A percentile compares a stretch with the other conserved stretches of the same genome.
Evolutionary conservation across 1,140 invertebrate species (phyloP).

Genomic region (Holotrichia oblita): DNA sequence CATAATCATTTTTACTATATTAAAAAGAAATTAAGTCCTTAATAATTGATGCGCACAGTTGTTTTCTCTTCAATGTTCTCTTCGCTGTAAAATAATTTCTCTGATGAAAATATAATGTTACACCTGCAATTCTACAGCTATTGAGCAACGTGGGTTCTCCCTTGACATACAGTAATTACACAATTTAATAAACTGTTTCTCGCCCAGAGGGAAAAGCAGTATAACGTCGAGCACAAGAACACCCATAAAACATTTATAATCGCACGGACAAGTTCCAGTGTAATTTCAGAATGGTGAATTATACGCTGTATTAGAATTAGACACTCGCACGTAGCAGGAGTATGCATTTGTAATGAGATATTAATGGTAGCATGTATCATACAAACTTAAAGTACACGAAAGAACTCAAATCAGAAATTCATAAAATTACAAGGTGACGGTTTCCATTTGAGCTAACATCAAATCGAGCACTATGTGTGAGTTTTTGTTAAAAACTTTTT

Average conservation of each 20-base stretch:
- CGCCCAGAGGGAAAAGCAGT: background rate
- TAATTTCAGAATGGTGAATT: constrained; percentile 31
- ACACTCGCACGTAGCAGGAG: background rate
- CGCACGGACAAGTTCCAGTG: constrained; percentile 3
- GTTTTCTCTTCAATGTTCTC: background rate
- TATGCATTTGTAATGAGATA: constrained; percentile 31
- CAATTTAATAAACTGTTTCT: constrained; percentile 26
- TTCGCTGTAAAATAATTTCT: background rate
- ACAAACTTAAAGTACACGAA: too few relatives aligned
- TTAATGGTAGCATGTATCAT: background rate
- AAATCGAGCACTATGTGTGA: too few relatives aligned
- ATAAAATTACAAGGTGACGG: too few relatives aligned
- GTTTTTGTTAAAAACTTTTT: too few relatives aligned
- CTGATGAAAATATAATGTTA: background rate
- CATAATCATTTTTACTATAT: too few relatives aligned
- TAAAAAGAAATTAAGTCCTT: too few relatives aligned
- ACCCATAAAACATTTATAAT: constrained; percentile 30
- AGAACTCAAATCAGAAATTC: too few relatives aligned
- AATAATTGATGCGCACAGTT: too few relatives aligned
- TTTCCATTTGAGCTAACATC: too few relatives aligned
- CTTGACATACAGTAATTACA: constrained; percentile 27
- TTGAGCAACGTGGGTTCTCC: background rate
- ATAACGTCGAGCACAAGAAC: background rate
- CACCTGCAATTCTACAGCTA: background rate
- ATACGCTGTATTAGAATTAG: constrained; percentile 29